These are phyloP conservation scores for Taurulus bubalis DNA, from an alignment of 2,113 vertebrate species.

Conservation along the genomic window DNA sequence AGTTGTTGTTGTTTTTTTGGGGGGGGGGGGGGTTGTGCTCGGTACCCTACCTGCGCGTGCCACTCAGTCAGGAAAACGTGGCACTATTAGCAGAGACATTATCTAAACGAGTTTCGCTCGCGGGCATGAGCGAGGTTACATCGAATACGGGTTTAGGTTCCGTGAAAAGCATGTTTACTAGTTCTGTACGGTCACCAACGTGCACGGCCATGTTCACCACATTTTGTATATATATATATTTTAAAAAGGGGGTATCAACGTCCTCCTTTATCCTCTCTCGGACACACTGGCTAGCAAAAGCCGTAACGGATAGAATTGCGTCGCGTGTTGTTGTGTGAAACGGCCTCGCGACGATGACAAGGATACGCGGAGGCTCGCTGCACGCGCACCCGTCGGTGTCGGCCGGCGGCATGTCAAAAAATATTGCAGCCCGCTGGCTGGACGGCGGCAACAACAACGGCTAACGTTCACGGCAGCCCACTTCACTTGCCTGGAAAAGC, in stretches of 20 bases:
- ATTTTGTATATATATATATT: constrained; percentile 1
- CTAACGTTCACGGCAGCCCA: constrained; percentile 51
- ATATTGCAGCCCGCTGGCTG: constrained; percentile 49
- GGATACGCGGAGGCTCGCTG: constrained; percentile 16
- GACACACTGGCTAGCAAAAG: constrained; percentile 24
- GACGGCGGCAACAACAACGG: constrained; percentile 53
- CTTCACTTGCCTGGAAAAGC: constrained; percentile 42
- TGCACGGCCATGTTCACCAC: constrained; percentile 19
- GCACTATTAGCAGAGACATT: neutral
- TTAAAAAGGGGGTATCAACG: neutral
- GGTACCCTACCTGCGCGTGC: neutral
- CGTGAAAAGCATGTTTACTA: neutral
- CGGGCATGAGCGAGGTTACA: too few species aligned
- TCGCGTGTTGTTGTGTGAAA: constrained; percentile 8
- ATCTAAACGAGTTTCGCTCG: neutral
- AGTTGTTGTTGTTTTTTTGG: neutral
- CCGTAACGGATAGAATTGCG: neutral
- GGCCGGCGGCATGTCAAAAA: constrained; percentile 62
- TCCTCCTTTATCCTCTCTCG: neutral
- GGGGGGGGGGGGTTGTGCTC: neutral
- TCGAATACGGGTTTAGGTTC: neutral
- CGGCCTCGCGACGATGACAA: constrained; percentile 27
- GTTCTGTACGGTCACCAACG: neutral
- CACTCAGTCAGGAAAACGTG: neutral
- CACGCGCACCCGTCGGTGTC: constrained; percentile 33